A percentile compares a stretch with the other conserved stretches of the same genome.
phyloP scores from a whole-genome alignment of 2,888 invertebrate genomes.

The Drosophila peninsularis region DNA sequence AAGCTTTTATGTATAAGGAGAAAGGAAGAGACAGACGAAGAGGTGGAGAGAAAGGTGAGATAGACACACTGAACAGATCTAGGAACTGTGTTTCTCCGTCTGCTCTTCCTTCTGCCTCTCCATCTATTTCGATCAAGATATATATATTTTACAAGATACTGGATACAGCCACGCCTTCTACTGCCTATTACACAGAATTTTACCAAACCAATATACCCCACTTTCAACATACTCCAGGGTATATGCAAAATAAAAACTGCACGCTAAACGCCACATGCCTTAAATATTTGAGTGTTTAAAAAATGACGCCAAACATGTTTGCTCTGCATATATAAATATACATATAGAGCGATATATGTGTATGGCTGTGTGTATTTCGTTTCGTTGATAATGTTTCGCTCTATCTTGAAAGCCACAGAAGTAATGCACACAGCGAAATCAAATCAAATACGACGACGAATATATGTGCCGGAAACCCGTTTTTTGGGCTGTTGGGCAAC shows the following conservation, averaged over 20 bases:
- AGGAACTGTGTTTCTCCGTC: no score
- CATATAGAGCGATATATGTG: neutral
- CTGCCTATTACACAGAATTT: no score
- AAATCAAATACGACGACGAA: conserved; percentile 16
- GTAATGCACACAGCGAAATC: conserved; percentile 3
- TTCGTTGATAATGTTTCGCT: conserved; percentile 42
- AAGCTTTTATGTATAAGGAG: no score
- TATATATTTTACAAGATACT: no score
- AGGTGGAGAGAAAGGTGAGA: no score
- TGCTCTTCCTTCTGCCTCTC: no score
- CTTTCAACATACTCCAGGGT: neutral
- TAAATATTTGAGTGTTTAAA: conserved; percentile 64
- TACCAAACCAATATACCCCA: neutral
- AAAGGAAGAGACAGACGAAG: no score
- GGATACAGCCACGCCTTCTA: no score
- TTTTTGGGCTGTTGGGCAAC: conserved; percentile 68
- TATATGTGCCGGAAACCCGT: conserved; percentile 59
- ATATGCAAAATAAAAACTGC: conserved; percentile 10
- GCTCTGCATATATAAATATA: neutral
- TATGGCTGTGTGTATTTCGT: conserved; percentile 21
- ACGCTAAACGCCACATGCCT: conserved; percentile 61
- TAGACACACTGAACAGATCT: no score
- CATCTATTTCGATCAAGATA: no score
- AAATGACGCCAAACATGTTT: conserved; percentile 63
- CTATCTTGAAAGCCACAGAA: conserved; percentile 11